Conservation (phyloP, 2,797 vertebrate species). For the Sus cebifrons region DNA sequence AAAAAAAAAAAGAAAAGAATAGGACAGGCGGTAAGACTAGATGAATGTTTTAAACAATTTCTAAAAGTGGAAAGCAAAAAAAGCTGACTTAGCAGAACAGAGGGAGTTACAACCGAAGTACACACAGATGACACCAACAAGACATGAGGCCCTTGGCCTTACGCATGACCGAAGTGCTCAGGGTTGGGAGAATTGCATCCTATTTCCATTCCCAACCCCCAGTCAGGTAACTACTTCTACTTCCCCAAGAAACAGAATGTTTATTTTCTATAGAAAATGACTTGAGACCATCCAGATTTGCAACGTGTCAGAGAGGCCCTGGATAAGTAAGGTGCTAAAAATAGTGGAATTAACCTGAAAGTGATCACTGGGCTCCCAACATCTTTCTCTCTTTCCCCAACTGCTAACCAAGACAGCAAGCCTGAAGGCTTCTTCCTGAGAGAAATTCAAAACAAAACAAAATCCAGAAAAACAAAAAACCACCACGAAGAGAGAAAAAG, state of each 20-base stretch:
- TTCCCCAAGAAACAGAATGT: background rate
- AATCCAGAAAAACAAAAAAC: too few species aligned
- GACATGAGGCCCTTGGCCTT: background rate
- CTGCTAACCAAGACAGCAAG: background rate
- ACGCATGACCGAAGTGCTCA: background rate
- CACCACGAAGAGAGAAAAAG: background rate
- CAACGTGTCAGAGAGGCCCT: background rate
- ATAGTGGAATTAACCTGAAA: background rate
- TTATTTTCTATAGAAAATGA: conserved; percentile 18
- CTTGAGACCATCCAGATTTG: background rate
- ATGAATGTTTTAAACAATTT: background rate
- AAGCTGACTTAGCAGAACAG: background rate
- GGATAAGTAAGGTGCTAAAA: background rate
- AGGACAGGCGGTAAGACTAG: background rate
- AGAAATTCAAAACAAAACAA: background rate
- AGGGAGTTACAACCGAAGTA: background rate
- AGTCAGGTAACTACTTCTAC: background rate
- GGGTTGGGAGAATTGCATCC: too few species aligned
- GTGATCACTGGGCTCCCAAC: background rate
- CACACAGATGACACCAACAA: background rate
- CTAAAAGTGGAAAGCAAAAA: background rate
- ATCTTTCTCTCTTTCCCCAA: background rate
- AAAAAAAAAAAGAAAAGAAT: background rate
- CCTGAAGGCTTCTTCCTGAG: background rate
- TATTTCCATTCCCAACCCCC: background rate